Percentiles rank a stretch among this genome's conserved stretches.
Evolutionary conservation across 2,888 invertebrate genomes (phyloP).

Genomic region (Lasioglossum lativentre): DNA sequence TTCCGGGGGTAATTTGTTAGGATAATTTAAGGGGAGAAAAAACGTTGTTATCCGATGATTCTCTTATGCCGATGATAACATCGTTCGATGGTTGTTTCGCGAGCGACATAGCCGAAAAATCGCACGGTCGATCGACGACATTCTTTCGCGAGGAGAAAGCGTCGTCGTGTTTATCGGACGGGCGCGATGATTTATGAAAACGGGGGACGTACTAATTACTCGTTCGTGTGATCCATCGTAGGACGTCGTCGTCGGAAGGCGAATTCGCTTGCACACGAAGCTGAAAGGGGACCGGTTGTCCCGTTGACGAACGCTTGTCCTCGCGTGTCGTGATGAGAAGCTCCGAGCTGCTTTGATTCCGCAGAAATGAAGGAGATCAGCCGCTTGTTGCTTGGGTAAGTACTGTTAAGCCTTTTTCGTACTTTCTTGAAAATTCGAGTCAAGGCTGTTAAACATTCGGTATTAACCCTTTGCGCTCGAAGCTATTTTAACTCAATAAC

Average conservation of each 20-base stretch:
- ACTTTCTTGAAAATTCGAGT: background rate
- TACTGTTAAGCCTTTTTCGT: constrained; percentile 9
- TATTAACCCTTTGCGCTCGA: too few relatives aligned
- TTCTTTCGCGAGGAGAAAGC: constrained; percentile 58
- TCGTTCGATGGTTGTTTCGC: background rate
- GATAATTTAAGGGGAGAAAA: background rate
- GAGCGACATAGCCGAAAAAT: constrained; percentile 22
- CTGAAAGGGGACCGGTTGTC: constrained; percentile 43
- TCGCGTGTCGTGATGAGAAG: constrained; percentile 50
- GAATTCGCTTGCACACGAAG: constrained; percentile 16
- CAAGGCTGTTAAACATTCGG: background rate
- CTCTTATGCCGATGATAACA: background rate
- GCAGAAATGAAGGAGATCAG: constrained; percentile 69
- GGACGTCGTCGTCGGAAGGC: constrained; percentile 31
- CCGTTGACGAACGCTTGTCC: constrained; percentile 32
- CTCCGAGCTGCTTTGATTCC: constrained; percentile 37
- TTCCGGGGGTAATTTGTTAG: background rate
- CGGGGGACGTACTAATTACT: constrained; percentile 62
- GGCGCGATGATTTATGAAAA: constrained; percentile 69
- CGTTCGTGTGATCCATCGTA: constrained; percentile 56
- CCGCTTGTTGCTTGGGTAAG: constrained; percentile 71
- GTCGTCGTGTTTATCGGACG: constrained; percentile 46
- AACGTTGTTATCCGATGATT: background rate
- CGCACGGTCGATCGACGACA: constrained; percentile 36
- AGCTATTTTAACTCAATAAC: too few relatives aligned